Conservation (phyloP, 2,113 vertebrate species). For the Pituophis catenifer region DNA sequence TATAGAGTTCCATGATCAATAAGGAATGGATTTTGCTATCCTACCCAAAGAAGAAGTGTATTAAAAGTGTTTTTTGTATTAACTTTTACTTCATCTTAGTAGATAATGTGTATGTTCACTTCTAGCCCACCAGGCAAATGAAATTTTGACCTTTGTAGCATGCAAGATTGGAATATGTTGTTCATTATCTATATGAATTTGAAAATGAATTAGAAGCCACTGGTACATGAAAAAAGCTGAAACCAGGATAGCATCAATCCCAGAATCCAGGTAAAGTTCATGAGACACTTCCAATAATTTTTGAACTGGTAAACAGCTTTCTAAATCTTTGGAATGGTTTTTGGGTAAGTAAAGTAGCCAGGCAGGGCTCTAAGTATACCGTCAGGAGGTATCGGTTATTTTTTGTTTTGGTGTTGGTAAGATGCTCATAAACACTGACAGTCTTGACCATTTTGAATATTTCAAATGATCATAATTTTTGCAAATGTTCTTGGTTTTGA, state of each 20-base stretch:
- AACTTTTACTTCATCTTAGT: background rate
- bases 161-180: background rate
- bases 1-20: background rate
- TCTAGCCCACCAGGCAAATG: background rate
- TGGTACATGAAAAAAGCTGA: background rate
- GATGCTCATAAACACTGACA: background rate
- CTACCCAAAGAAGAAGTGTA: background rate
- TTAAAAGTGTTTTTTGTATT: background rate
- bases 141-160: background rate
- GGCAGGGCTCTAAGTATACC: background rate
- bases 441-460: background rate
- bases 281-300: background rate
- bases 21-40: background rate
- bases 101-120: background rate
- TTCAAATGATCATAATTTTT: background rate
- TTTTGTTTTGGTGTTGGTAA: background rate
- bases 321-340: background rate
- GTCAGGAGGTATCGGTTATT: too few relatives aligned
- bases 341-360: background rate
- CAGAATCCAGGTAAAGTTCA: background rate
- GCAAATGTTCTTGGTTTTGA: background rate
- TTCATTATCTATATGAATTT: background rate
- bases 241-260: background rate
- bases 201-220: background rate
- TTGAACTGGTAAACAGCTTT: background rate